Conservation (phyloP, 1,140 invertebrate genomes). For the Macrobrachium nipponense region DNA sequence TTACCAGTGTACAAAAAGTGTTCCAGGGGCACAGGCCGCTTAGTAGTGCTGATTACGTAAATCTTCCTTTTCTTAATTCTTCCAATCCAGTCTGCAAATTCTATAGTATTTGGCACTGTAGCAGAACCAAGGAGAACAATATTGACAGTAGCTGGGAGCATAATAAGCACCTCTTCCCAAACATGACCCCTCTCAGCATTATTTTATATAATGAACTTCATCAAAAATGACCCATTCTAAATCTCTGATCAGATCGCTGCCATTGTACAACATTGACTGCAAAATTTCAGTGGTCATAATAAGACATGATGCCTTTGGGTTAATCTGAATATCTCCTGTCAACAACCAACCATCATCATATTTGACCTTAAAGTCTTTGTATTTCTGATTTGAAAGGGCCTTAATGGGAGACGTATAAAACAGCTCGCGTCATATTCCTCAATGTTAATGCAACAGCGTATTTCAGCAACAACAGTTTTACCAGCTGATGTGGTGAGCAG, state of each 20-base stretch:
- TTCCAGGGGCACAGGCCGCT: conserved; percentile 94
- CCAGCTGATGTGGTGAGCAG: conserved; percentile 98
- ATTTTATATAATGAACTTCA: conserved; percentile 99
- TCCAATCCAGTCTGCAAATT: conserved; percentile 98
- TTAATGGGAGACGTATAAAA: conserved; percentile 99
- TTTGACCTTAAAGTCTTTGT: conserved; percentile 89
- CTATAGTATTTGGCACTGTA: conserved; percentile 96
- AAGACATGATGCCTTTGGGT: conserved; percentile 91
- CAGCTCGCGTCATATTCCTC: conserved; percentile 90
- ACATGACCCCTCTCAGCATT: conserved; percentile 98
- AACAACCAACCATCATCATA: conserved; percentile 95
- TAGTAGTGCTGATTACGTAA: conserved; percentile 93
- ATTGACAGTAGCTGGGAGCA: conserved; percentile 92
- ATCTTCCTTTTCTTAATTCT: conserved; percentile 82
- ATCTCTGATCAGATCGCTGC: conserved; percentile 93
- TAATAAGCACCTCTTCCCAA: conserved; percentile 98
- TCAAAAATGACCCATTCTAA: conserved; percentile 99
- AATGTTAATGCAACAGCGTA: conserved; percentile 96
- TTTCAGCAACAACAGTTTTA: conserved; percentile 98
- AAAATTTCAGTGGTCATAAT: conserved; percentile 99
- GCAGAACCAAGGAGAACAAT: conserved; percentile 98
- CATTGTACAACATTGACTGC: conserved; percentile 96
- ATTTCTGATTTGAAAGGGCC: conserved; percentile 99
- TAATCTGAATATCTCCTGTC: conserved; percentile 97
- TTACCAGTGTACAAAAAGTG: conserved; percentile 67